phyloP scores from a whole-genome alignment of 2,797 vertebrate species.

The Lates japonicus region DNA sequence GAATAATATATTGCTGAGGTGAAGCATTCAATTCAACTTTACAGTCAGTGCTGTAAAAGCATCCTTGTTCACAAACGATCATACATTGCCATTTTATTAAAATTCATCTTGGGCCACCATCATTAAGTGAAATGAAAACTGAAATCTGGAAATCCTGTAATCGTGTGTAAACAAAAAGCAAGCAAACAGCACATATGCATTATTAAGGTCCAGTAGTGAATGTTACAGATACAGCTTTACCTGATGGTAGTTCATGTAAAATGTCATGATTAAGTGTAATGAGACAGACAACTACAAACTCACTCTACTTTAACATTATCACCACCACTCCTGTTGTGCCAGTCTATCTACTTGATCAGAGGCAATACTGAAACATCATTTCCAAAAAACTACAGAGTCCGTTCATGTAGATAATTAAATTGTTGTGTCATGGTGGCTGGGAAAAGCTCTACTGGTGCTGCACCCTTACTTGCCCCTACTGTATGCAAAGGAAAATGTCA shows the following conservation, averaged over 20 bases:
- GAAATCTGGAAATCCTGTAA: background rate
- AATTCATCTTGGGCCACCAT: background rate
- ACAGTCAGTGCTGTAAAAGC: background rate
- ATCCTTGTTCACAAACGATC: background rate
- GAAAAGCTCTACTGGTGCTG: constrained; percentile 5
- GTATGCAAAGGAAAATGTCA: background rate
- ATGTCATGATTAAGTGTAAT: background rate
- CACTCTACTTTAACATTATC: background rate
- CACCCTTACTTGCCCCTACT: background rate
- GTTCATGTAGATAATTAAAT: constrained; percentile 47
- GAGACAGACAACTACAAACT: background rate
- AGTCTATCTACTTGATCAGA: background rate
- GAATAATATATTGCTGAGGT: background rate
- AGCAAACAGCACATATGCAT: background rate
- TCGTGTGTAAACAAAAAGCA: too few relatives aligned
- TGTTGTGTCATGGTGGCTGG: constrained; percentile 41
- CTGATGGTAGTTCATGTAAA: background rate
- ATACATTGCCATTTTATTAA: background rate
- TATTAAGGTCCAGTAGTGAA: background rate
- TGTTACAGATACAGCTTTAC: too few relatives aligned
- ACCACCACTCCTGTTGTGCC: background rate
- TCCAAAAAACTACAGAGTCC: constrained; percentile 59
- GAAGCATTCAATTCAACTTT: background rate
- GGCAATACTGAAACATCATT: constrained; percentile 15
- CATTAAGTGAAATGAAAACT: background rate